These are phyloP conservation scores for Chloroclysta siterata DNA, from an alignment of 2,888 invertebrate species.

Conservation along the genomic window DNA sequence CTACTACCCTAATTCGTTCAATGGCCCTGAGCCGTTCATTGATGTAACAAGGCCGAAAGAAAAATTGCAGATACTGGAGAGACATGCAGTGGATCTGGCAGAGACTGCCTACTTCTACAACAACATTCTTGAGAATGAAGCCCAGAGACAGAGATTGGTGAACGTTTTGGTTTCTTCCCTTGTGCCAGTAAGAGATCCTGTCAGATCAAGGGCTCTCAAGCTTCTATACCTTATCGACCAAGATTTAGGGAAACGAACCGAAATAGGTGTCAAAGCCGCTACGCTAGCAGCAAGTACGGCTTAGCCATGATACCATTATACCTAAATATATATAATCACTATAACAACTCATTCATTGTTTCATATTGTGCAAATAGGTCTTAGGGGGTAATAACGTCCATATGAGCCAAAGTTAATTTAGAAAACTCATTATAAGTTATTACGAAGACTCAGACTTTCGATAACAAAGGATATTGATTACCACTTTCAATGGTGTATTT, in stretches of 20 bases:
- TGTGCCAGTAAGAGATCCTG: conserved; percentile 12
- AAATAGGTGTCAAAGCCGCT: conserved; percentile 16
- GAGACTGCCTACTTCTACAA: conserved; percentile 91
- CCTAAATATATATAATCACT: no score
- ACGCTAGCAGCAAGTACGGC: conserved; percentile 1
- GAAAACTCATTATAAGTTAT: no score
- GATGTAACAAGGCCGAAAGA: conserved; percentile 44
- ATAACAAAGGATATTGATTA: no score
- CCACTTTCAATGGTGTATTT: no score
- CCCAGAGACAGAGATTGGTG: conserved; percentile 33
- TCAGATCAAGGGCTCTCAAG: conserved; percentile 10
- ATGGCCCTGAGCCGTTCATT: conserved; percentile 52
- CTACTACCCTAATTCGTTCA: conserved; percentile 56
- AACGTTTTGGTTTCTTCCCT: conserved; percentile 3
- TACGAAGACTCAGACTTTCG: no score
- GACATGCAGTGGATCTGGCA: conserved; percentile 46
- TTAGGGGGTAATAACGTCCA: no score
- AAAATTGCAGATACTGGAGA: conserved; percentile 43
- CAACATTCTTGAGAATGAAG: conserved; percentile 85
- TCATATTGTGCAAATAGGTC: no score
- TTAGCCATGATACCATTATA: neutral
- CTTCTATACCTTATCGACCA: conserved; percentile 13
- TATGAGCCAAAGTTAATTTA: no score
- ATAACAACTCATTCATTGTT: no score
- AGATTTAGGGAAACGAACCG: conserved; percentile 16